Evolutionary conservation across 2,113 vertebrate genomes (phyloP).

Genomic region (Hippocampus mohnikei): DNA sequence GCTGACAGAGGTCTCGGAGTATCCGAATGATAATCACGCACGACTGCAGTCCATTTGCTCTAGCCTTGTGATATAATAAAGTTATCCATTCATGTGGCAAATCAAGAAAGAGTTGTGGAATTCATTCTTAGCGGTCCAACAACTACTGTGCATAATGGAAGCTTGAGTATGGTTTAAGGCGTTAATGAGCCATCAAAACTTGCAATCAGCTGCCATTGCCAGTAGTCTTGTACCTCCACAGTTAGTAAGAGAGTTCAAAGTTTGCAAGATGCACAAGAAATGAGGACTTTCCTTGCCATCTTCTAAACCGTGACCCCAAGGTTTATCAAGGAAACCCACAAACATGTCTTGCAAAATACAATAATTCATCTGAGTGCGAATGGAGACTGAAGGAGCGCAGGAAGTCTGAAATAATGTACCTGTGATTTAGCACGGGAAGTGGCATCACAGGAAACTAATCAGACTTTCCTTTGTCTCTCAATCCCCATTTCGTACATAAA

Average conservation of each 20-base stretch:
- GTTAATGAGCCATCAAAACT: constrained; percentile 45
- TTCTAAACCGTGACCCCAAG: constrained; percentile 87
- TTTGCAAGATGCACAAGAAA: constrained; percentile 92
- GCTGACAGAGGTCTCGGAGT: constrained; percentile 94
- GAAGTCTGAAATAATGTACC: constrained; percentile 86
- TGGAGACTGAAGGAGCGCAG: constrained; percentile 88
- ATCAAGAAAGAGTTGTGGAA: constrained; percentile 46
- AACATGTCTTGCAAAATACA: constrained; percentile 68
- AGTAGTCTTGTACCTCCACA: constrained; percentile 91
- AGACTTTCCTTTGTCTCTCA: constrained; percentile 87
- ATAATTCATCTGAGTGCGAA: constrained; percentile 79
- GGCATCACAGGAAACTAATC: constrained; percentile 88
- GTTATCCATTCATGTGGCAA: constrained; percentile 75
- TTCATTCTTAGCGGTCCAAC: constrained; percentile 83
- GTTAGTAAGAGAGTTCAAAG: constrained; percentile 91
- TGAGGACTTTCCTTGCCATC: constrained; percentile 79
- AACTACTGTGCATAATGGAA: constrained; percentile 93
- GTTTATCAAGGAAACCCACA: constrained; percentile 67
- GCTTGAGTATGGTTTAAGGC: constrained; percentile 74
- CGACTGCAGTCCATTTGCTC: constrained; percentile 98
- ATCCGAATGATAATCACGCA: constrained; percentile 98
- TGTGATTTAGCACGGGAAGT: constrained; percentile 78
- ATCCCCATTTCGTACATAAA: constrained; percentile 80
- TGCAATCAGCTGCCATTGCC: constrained; percentile 89
- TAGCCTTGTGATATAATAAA: constrained; percentile 95